Conservation (phyloP, 2,888 invertebrate genomes). For the Limenitis camilla region DNA sequence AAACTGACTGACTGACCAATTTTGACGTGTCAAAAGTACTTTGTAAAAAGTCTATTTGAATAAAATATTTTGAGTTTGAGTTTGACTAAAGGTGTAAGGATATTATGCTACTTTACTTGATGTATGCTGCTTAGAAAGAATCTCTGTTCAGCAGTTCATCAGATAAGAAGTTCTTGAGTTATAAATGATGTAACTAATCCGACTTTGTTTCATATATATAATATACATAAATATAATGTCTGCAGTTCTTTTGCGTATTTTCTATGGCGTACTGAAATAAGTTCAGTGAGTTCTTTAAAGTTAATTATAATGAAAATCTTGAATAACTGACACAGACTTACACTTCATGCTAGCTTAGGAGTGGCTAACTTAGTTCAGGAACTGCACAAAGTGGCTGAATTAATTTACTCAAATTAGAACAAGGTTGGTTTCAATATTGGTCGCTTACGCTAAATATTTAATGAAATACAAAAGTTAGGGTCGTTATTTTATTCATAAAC, state of each 20-base stretch:
- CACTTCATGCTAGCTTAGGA: slow-evolving; percentile 25
- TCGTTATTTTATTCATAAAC: slow-evolving; percentile 22
- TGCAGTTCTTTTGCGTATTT: not conserved
- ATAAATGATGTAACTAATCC: too few relatives aligned
- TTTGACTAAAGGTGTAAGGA: too few relatives aligned
- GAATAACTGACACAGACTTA: slow-evolving; percentile 22
- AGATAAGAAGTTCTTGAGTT: too few relatives aligned
- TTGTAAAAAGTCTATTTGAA: too few relatives aligned
- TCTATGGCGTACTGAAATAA: too few relatives aligned
- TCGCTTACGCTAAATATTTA: slow-evolving; percentile 24
- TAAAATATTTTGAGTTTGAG: too few relatives aligned
- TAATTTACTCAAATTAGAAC: slow-evolving; percentile 29
- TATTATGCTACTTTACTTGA: too few relatives aligned
- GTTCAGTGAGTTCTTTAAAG: slow-evolving; percentile 12
- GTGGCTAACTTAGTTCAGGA: slow-evolving; percentile 27
- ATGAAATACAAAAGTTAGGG: slow-evolving; percentile 15
- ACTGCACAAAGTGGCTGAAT: slow-evolving; percentile 28
- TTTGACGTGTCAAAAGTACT: too few relatives aligned
- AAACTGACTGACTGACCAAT: too few relatives aligned
- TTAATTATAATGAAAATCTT: slow-evolving; percentile 24
- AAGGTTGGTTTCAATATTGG: slow-evolving; percentile 26
- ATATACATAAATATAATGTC: not conserved
- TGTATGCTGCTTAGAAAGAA: too few relatives aligned
- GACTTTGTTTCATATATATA: too few relatives aligned
- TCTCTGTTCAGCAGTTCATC: too few relatives aligned